Evolutionary conservation across 2,797 vertebrate genomes (phyloP), one percentile per base, ranked within the genome.

Genomic region (Scleropages formosus): DNA sequence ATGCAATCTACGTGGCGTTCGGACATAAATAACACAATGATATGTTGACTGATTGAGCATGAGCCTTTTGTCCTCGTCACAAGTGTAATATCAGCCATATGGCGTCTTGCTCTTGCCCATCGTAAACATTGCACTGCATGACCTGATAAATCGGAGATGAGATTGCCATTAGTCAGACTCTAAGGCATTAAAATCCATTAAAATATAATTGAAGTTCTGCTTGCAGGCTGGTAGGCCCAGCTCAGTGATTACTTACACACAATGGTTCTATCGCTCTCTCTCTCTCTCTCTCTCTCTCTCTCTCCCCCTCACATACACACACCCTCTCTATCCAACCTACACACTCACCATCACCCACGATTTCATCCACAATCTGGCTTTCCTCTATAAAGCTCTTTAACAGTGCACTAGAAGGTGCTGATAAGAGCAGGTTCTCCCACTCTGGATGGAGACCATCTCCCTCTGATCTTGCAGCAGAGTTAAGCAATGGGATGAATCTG

Each of bases 171-270:
- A 77, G 58, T 81, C 75, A 64, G 72, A 66, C 74, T 77, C 31
- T 60, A 56, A 79, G 78, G 67, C 75, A 73, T 72, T 56, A 31
- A 66, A 67, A 77, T 78, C 70, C 76, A 84, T 86, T 85, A 82
- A 85, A 85, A 80, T 84, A 70, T 79, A 83, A 84, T 78, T 77
- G 79, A 83, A 74, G 74, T 75, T 70, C 80, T 67, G 75, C 73
- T 79, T 81, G 76, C 18, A 74, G 81, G 27, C 51, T 56, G 47
- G 11, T 31, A 53, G 72, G 31, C 49, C 6, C 62, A 24, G 53
- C 26, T 27, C 13, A 31, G 51, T 56, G 4, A 76, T 46, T 65
- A 18, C 49, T 31, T 72, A 60, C 53, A 69, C 61, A 67, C 78
- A n/a, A 44, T 18, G 20, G 15, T 6, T 7, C 22, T 49, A 49